These are phyloP conservation scores for Timema podura DNA, from an alignment of 2,888 invertebrate species.

Conservation along the genomic window DNA sequence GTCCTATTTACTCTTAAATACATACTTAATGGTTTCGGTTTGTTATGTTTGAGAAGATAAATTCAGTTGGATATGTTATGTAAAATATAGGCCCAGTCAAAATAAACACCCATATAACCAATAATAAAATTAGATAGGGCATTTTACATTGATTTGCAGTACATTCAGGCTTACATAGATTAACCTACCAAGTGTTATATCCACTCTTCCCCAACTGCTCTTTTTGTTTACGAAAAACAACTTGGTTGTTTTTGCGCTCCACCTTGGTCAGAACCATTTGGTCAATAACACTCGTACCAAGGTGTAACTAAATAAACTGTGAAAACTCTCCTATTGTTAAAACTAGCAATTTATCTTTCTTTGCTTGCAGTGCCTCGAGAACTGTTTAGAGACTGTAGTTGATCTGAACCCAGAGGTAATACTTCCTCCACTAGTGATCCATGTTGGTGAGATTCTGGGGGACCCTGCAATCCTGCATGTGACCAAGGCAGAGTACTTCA, in stretches of 20 bases:
- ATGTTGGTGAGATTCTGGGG: slow-evolving; percentile 57
- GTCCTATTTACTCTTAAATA: too few species aligned
- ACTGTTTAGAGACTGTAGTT: slow-evolving; percentile 68
- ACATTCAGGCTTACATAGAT: too few species aligned
- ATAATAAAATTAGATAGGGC: too few species aligned
- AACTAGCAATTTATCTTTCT: slow-evolving; percentile 17
- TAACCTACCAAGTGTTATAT: not conserved
- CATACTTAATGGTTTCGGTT: too few species aligned
- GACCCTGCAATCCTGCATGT: slow-evolving; percentile 65
- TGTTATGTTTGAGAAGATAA: too few species aligned
- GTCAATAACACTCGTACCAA: too few species aligned
- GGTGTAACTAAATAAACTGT: too few species aligned
- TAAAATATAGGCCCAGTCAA: too few species aligned
- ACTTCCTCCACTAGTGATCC: slow-evolving; percentile 59
- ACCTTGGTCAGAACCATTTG: too few species aligned
- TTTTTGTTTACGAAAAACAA: not conserved
- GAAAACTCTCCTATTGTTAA: not conserved
- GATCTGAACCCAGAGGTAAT: slow-evolving; percentile 60
- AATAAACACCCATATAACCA: not conserved
- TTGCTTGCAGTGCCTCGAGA: slow-evolving; percentile 56
- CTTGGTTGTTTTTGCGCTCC: too few species aligned
- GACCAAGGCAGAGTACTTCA: slow-evolving; percentile 74
- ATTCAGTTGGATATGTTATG: too few species aligned
- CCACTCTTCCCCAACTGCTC: not conserved
- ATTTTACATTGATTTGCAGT: too few species aligned